phyloP scores from a whole-genome alignment of 2,113 vertebrate genomes.

The Symphodus melops region DNA sequence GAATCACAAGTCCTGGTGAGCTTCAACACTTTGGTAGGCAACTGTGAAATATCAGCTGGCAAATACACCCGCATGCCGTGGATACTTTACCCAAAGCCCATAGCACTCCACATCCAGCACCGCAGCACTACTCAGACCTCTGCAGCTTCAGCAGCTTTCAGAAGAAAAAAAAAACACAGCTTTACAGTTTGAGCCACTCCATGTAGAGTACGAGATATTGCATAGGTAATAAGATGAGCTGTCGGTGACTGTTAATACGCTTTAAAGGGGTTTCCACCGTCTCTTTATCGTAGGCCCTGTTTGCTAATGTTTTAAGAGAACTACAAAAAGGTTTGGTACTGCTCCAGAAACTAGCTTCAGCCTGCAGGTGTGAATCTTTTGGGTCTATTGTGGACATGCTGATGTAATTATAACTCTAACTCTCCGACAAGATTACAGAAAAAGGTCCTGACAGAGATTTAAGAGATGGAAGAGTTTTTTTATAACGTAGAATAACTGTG shows the following conservation, averaged over 20 bases:
- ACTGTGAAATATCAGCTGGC: slow-evolving; percentile 81
- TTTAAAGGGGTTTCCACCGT: slow-evolving; percentile 12
- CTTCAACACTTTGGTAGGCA: slow-evolving; percentile 80
- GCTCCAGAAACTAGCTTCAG: not conserved
- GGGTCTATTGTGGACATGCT: not conserved
- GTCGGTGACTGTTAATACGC: slow-evolving; percentile 34
- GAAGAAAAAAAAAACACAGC: slow-evolving; percentile 52
- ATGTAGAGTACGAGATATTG: slow-evolving; percentile 56
- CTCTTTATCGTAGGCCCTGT: not conserved
- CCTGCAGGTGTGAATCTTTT: not conserved
- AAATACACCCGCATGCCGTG: slow-evolving; percentile 71
- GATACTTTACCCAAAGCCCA: slow-evolving; percentile 69
- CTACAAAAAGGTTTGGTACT: not conserved
- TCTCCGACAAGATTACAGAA: not conserved
- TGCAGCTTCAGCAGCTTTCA: slow-evolving; percentile 78
- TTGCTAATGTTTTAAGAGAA: not conserved
- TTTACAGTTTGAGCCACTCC: slow-evolving; percentile 64
- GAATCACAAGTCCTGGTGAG: slow-evolving; percentile 74
- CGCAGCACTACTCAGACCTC: slow-evolving; percentile 76
- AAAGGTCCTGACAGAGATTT: too few relatives aligned
- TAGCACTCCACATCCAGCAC: slow-evolving; percentile 74
- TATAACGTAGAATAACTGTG: not conserved
- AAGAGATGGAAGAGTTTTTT: too few relatives aligned
- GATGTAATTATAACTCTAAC: not conserved
- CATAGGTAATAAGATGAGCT: slow-evolving; percentile 50